Base-by-base conservation (phyloP, 1,140 invertebrate species). In the Lepidurus couesii region DNA sequence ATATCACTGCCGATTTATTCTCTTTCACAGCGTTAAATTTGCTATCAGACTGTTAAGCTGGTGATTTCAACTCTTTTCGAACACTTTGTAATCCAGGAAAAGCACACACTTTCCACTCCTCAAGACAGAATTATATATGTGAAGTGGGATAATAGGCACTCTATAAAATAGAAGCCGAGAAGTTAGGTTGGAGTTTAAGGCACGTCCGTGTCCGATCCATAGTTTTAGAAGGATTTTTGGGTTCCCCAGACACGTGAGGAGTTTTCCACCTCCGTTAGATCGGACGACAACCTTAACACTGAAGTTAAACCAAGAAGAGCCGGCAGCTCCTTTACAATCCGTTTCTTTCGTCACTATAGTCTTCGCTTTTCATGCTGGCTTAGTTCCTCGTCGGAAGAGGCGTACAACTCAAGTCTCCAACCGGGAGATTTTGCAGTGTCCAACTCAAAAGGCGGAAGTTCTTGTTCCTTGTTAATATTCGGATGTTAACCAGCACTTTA, bases 271-370 rank as follows among this genome's bases (percentile, higher is more conserved):
- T 65, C 9, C 53, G 53, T 65, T 65, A 65, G 53, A 9, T 65
- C 53, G 53, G 53, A 65, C 53, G 6, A 65, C 53, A 13, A 65
- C 53, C 53, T 65, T 65, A 65, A 65, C 53, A 65, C 53, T 65
- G 53, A 65, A 65, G 53, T 34, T 34, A 34, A 34, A 34, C 34
- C 34, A 34, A 34, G 34, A 34, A 65, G 9, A n/a, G 21, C 16
- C 53, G 53, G 6, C 53, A 65, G 53, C 53, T 65, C 53, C 53
- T 65, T 21, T 65, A 65, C 53, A 65, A 13, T 21, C 16, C 16
- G 53, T 13, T 65, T 65, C 53, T 21, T 65, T 13, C 16, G 21
- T n/a, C 21, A 13, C 21, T 65, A 7, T 65, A 7, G 53, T 34
- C 53, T 65, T 65, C 53, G 21, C 16, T 65, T 65, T 65, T 65